Percentiles rank a stretch among this genome's conserved stretches.
Evolutionary conservation across 2,113 vertebrate genomes (phyloP).

Genomic region (Eulemur rufifrons): DNA sequence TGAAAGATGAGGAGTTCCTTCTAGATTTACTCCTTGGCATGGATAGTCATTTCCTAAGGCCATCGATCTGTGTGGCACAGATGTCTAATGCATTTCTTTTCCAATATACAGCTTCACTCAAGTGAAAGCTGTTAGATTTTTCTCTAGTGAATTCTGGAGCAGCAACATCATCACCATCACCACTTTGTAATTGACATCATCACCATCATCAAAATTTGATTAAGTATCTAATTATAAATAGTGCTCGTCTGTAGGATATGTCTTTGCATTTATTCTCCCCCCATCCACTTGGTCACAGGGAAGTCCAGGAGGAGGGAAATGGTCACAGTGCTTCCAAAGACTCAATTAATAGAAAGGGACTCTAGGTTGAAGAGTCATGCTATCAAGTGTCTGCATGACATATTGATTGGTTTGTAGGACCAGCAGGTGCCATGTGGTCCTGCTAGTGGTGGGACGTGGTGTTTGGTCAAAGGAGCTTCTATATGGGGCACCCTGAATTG

Average conservation of each 20-base stretch:
- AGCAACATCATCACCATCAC: background rate
- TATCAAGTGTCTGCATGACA: background rate
- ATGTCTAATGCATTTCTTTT: conserved; percentile 59
- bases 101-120: conserved; percentile 41
- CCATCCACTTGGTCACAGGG: background rate
- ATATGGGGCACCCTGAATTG: background rate
- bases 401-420: background rate
- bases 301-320: background rate
- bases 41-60: conserved; percentile 27
- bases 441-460: background rate
- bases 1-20: conserved; percentile 47
- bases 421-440: background rate
- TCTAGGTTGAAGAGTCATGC: background rate
- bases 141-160: conserved; percentile 29
- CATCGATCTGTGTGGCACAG: conserved; percentile 44
- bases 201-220: background rate
- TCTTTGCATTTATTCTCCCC: background rate
- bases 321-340: background rate
- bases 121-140: conserved; percentile 47
- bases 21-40: conserved; percentile 63
- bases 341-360: background rate
- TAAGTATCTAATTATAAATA: conserved; percentile 30
- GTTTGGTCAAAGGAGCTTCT: background rate
- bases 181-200: background rate
- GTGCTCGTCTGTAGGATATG: background rate